Base-by-base conservation (phyloP, 2,888 invertebrate species). In the Punctoribates punctum region DNA sequence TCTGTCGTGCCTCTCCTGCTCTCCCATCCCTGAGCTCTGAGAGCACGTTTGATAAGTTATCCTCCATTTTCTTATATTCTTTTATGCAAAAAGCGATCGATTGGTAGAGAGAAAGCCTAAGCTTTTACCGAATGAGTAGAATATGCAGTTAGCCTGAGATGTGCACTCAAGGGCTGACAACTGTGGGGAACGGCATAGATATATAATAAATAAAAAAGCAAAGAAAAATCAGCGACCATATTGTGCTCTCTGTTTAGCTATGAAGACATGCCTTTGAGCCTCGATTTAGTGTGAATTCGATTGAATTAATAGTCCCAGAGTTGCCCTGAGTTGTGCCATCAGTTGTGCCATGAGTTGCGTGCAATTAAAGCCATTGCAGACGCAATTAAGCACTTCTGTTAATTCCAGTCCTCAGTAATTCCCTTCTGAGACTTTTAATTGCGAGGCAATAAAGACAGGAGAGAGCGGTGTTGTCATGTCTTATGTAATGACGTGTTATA, bases 11-110 rank as follows among this genome's bases (percentile, higher is more conserved):
- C n/a, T n/a, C n/a, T n/a, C n/a, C n/a, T n/a, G n/a, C n/a, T n/a
- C n/a, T n/a, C n/a, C n/a, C n/a, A n/a, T n/a, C n/a, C n/a, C n/a
- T n/a, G n/a, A n/a, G n/a, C n/a, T n/a, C n/a, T n/a, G n/a, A n/a
- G n/a, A n/a, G n/a, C n/a, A 8, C 67, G 20, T 67, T 67, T 67
- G 11, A 13, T 67, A 67, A 67, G 67, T 67, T 67, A 42, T 23
- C 67, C 67, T 67, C 67, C 67, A 67, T 67, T 67, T 67, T 67
- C 67, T 67, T 67, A 67, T 67, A 67, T 67, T 67, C 67, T 67
- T 67, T 67, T 67, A 67, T 67, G 67, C 67, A 67, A 67, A 51
- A 67, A 67, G 67, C 67, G 67, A 67, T 67, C 67, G 67, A 67
- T 67, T 29, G 67, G 67, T 15, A 48, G 15, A 48, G 48, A 38